These are phyloP conservation scores for Cavia aperea DNA, from an alignment of 2,113 vertebrate species.

Conservation along the genomic window DNA sequence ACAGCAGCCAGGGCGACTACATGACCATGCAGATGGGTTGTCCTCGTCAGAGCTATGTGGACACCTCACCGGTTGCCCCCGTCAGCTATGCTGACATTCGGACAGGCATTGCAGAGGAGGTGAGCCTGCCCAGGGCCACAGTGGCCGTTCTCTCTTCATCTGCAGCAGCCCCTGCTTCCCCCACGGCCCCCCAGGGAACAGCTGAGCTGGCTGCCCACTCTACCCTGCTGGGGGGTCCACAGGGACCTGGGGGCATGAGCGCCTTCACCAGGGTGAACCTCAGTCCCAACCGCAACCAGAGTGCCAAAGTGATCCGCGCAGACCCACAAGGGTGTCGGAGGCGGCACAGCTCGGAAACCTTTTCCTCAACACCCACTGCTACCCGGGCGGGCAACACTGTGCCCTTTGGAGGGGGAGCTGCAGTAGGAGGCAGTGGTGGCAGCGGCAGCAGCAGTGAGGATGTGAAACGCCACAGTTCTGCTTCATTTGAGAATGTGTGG, in stretches of 20 bases:
- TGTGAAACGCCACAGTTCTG: slow-evolving; percentile 85
- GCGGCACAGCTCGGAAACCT: slow-evolving; percentile 86
- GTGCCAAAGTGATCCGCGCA: slow-evolving; percentile 86
- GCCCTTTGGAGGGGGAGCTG: slow-evolving; percentile 39
- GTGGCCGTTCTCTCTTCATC: slow-evolving; percentile 39
- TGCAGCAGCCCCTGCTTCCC: slow-evolving; percentile 26
- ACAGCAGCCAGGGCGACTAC: slow-evolving; percentile 75
- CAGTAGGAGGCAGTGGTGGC: slow-evolving; percentile 23
- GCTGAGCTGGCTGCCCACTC: slow-evolving; percentile 60
- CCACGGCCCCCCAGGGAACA: slow-evolving; percentile 50
- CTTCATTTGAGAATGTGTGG: slow-evolving; percentile 89
- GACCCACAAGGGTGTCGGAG: slow-evolving; percentile 83
- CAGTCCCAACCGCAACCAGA: slow-evolving; percentile 78
- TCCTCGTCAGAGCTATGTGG: slow-evolving; percentile 70
- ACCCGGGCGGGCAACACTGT: slow-evolving; percentile 47
- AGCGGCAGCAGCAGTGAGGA: slow-evolving; percentile 73
- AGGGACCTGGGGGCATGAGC: slow-evolving; percentile 72
- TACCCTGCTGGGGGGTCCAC: slow-evolving; percentile 70
- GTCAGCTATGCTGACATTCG: slow-evolving; percentile 75
- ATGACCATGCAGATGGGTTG: slow-evolving; percentile 78
- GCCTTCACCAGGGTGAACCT: slow-evolving; percentile 82
- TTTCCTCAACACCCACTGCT: slow-evolving; percentile 77
- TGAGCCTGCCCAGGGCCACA: slow-evolving; percentile 41
- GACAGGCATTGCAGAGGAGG: slow-evolving; percentile 63
- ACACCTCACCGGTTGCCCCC: slow-evolving; percentile 63